Evolutionary conservation across 2,113 vertebrate genomes (phyloP).

Genomic region (Engystomops pustulosus): DNA sequence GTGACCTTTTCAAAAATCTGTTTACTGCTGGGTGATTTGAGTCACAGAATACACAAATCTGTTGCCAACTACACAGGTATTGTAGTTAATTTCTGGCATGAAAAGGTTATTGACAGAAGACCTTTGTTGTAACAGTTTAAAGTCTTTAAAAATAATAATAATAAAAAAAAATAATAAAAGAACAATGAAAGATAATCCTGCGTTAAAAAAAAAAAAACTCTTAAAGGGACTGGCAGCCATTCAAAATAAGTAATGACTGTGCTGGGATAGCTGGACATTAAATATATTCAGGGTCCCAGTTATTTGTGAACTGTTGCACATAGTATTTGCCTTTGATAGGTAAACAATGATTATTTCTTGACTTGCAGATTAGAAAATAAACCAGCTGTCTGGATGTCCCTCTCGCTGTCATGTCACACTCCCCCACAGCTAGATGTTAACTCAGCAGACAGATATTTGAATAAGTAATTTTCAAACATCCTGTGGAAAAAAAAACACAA

Average conservation of each 20-base stretch:
- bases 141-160: not conserved
- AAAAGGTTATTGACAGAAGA: not conserved
- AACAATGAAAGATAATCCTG: conserved; percentile 34
- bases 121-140: conserved; percentile 11
- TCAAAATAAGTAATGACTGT: conserved; percentile 56
- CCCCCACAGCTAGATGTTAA: conserved; percentile 39
- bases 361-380: not conserved
- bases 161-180: conserved; percentile 2
- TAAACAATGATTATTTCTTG: conserved; percentile 19
- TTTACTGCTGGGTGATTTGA: not conserved
- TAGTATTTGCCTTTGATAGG: conserved; percentile 26
- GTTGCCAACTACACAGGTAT: not conserved
- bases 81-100: not conserved
- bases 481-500: conserved; percentile 47
- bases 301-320: conserved; percentile 33
- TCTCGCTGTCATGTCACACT: conserved; percentile 7
- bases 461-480: conserved; percentile 55
- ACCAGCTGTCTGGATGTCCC: not conserved
- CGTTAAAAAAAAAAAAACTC: conserved; percentile 54
- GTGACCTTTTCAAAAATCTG: not conserved
- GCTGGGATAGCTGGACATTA: conserved; percentile 64
- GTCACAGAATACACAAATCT: not conserved
- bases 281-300: conserved; percentile 13
- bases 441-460: conserved; percentile 53
- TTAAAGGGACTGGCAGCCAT: conserved; percentile 49